Percentiles rank a stretch among this genome's conserved stretches.
Evolutionary conservation across 2,888 invertebrate genomes (phyloP).

Genomic region (Cephus nigrinus): DNA sequence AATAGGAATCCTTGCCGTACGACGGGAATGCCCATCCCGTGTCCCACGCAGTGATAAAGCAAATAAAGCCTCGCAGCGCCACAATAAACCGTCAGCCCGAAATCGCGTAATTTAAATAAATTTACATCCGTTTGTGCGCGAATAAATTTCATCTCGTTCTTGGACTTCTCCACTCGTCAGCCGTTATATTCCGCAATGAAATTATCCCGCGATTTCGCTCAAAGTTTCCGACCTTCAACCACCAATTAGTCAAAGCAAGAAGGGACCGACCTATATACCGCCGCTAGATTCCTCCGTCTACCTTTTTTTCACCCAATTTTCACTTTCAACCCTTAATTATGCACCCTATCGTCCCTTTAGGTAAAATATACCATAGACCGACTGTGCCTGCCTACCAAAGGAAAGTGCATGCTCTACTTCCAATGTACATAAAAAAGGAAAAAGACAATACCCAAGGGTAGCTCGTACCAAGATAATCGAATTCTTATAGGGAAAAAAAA

Average conservation of each 20-base stretch:
- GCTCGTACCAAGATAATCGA: neutral
- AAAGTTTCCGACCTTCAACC: neutral
- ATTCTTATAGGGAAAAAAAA: neutral
- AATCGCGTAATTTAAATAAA: constrained; percentile 65
- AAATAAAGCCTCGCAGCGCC: constrained; percentile 61
- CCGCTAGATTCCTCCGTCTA: neutral
- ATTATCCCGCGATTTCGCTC: neutral
- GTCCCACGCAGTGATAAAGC: constrained; percentile 61
- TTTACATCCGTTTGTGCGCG: constrained; percentile 63
- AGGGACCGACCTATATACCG: neutral
- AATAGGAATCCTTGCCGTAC: constrained; percentile 56
- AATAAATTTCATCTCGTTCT: constrained; percentile 59
- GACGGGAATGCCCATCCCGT: constrained; percentile 59
- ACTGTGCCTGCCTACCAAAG: neutral
- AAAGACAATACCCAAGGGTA: neutral
- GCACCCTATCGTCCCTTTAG: neutral
- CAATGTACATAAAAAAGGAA: neutral
- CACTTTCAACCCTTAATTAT: constrained; percentile 2
- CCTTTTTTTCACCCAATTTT: constrained; percentile 4
- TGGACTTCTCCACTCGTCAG: constrained; percentile 29
- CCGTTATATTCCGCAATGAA: neutral
- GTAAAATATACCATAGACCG: neutral
- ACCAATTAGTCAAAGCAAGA: neutral
- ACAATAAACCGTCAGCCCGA: constrained; percentile 62
- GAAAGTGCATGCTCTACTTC: neutral